Evolutionary conservation across 2,113 vertebrate species (phyloP).

Genomic region (Ictalurus punctatus): DNA sequence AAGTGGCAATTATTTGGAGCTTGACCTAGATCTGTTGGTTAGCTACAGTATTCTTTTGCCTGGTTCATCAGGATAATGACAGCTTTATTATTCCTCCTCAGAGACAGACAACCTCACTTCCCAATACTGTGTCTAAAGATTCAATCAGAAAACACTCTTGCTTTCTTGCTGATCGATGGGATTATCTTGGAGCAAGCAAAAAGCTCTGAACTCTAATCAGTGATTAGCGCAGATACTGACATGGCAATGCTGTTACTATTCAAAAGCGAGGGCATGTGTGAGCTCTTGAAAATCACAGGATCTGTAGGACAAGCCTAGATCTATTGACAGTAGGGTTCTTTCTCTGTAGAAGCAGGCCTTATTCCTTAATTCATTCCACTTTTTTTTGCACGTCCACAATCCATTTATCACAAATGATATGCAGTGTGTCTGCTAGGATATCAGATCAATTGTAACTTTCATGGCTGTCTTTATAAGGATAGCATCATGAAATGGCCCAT

Average conservation of each 20-base stretch:
- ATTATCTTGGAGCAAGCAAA: slow-evolving; percentile 32
- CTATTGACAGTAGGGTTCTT: not conserved
- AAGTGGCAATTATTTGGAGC: slow-evolving; percentile 45
- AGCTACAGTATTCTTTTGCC: slow-evolving; percentile 9
- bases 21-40: slow-evolving; percentile 32
- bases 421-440: not conserved
- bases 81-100: slow-evolving; percentile 39
- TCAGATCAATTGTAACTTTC: slow-evolving; percentile 1
- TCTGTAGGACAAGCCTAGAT: not conserved
- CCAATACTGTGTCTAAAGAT: slow-evolving; percentile 6
- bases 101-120: slow-evolving; percentile 6
- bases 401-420: not conserved
- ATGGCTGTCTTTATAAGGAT: not conserved
- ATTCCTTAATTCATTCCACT: not conserved
- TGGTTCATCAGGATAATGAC: slow-evolving; percentile 6
- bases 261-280: not conserved
- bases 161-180: slow-evolving; percentile 29
- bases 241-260: not conserved
- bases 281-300: not conserved
- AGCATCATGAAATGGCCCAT: not conserved
- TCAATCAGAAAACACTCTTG: not conserved
- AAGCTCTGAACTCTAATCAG: slow-evolving; percentile 38
- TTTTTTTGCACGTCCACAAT: not conserved
- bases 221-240: slow-evolving; percentile 34
- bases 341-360: not conserved